phyloP scores from a whole-genome alignment of 2,888 invertebrate genomes.

The Leucophenga maculata region DNA sequence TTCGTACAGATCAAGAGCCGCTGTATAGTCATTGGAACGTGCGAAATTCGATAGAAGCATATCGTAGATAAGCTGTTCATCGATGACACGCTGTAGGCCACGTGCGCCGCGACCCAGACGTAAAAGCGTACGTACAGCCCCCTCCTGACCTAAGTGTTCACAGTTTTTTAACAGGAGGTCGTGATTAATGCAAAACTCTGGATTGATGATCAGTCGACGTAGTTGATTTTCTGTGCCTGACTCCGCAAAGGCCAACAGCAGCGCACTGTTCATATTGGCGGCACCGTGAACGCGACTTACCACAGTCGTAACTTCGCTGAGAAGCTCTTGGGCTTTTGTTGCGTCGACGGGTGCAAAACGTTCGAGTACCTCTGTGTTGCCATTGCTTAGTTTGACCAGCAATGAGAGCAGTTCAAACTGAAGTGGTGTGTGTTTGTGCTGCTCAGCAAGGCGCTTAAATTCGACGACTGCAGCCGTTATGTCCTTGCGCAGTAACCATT shows the following conservation, averaged over 20 bases:
- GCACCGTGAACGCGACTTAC: constrained; percentile 71
- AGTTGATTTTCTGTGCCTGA: constrained; percentile 72
- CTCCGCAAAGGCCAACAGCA: constrained; percentile 73
- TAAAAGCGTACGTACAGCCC: constrained; percentile 62
- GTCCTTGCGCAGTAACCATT: constrained; percentile 75
- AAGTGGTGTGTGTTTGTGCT: constrained; percentile 77
- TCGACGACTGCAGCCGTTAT: constrained; percentile 74
- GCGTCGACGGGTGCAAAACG: constrained; percentile 48
- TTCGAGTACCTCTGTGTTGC: constrained; percentile 41
- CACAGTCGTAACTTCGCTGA: constrained; percentile 67
- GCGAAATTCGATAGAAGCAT: constrained; percentile 65
- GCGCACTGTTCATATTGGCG: constrained; percentile 69
- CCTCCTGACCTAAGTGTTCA: constrained; percentile 70
- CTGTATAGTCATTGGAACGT: constrained; percentile 60
- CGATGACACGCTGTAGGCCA: constrained; percentile 63
- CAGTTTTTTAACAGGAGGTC: constrained; percentile 75
- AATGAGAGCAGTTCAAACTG: constrained; percentile 77
- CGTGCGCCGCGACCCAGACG: constrained; percentile 66
- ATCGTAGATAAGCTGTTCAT: constrained; percentile 68
- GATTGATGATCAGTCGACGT: constrained; percentile 74
- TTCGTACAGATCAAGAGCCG: constrained; percentile 66
- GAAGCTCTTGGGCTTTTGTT: constrained; percentile 67
- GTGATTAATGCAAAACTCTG: constrained; percentile 74
- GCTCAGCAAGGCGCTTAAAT: constrained; percentile 73
- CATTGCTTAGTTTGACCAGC: constrained; percentile 68